Conservation (phyloP, 2,113 vertebrate genomes). For the Hyperoodon ampullatus region DNA sequence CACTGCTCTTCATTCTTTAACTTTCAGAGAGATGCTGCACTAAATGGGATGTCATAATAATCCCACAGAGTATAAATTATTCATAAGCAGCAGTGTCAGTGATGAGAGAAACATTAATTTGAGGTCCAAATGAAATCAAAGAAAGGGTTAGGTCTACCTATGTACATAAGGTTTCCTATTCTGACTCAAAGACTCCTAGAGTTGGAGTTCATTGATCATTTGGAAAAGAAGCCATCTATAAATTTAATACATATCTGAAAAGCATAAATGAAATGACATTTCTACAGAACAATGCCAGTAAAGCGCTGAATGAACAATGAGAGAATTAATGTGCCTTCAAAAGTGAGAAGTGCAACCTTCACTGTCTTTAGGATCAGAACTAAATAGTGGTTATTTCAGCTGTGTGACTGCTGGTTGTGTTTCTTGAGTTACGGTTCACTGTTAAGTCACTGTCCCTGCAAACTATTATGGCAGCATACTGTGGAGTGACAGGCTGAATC, state of each 20-base stretch:
- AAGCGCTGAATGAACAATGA: background rate
- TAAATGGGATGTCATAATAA: background rate
- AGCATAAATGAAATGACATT: conserved; percentile 35
- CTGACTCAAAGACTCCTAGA: background rate
- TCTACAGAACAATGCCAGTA: background rate
- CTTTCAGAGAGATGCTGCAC: background rate
- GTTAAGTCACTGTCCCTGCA: conserved; percentile 26
- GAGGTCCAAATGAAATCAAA: background rate
- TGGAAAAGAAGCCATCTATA: conserved; percentile 45
- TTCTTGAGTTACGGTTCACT: conserved; percentile 30
- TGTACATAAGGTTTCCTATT: background rate
- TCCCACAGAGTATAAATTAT: background rate
- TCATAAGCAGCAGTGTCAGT: background rate
- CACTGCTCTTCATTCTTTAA: background rate
- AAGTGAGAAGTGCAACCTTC: background rate
- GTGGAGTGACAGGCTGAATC: conserved; percentile 20
- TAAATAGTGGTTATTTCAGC: background rate
- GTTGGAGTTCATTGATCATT: conserved; percentile 37
- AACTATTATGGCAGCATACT: conserved; percentile 8
- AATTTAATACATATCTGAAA: conserved; percentile 20
- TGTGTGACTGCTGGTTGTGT: background rate
- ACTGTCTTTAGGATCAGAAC: background rate
- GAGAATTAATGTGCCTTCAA: conserved; percentile 41
- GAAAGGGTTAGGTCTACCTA: background rate
- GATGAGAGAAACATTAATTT: conserved; percentile 15